Percentiles rank a stretch among this genome's conserved stretches.
phyloP scores from a whole-genome alignment of 2,797 vertebrate species.

The Pampus argenteus region DNA sequence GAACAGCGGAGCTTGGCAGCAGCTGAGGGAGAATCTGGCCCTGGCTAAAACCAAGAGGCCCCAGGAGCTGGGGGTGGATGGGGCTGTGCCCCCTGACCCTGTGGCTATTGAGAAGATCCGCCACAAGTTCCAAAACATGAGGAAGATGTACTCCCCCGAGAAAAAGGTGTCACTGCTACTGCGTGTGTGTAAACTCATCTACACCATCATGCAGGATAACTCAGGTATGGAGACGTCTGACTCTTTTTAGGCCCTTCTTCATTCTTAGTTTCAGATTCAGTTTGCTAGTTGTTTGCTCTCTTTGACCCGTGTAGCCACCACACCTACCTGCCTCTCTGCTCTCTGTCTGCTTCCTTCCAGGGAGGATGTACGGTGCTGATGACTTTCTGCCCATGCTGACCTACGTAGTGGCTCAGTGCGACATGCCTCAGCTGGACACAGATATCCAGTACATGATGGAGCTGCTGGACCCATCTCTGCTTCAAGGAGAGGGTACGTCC shows the following conservation, averaged over 20 bases:
- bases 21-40: conserved; percentile 93
- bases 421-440: conserved; percentile 94
- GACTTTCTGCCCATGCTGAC: conserved; percentile 98
- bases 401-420: conserved; percentile 94
- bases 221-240: conserved; percentile 85
- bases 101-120: conserved; percentile 95
- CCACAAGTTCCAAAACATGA: conserved; percentile 94
- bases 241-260: not conserved
- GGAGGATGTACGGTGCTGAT: conserved; percentile 96
- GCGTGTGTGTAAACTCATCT: conserved; percentile 96
- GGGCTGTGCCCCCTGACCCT: conserved; percentile 91
- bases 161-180: conserved; percentile 96
- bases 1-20: conserved; percentile 90
- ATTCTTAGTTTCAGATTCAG: not conserved
- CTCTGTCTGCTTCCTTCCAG: conserved; percentile 72
- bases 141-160: conserved; percentile 97
- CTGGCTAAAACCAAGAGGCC: conserved; percentile 91
- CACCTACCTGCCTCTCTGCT: conserved; percentile 26
- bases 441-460: conserved; percentile 99
- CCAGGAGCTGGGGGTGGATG: conserved; percentile 93
- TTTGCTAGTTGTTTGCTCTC: not conserved
- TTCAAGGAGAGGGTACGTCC: conserved; percentile 94
- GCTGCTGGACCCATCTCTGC: conserved; percentile 92
- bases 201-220: conserved; percentile 98
- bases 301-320: conserved; percentile 11